These are phyloP conservation scores for Thalpophila matura DNA, from an alignment of 2,888 invertebrate genomes.

Conservation along the genomic window DNA sequence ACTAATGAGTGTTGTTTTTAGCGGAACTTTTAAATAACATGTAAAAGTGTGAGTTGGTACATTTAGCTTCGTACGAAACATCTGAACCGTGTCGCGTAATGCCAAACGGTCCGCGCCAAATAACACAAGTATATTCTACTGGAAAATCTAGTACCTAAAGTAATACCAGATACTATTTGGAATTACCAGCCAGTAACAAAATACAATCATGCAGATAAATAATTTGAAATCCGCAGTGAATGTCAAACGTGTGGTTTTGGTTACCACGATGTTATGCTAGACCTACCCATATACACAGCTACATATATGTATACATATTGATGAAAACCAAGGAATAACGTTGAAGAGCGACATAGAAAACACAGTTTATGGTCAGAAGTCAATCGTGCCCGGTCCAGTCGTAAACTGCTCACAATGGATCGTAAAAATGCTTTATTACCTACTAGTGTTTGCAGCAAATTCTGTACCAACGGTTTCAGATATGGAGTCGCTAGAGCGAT, in stretches of 20 bases:
- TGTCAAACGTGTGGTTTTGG: conserved; percentile 1
- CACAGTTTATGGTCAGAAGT: conserved; percentile 85
- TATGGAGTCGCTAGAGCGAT: conserved; percentile 26
- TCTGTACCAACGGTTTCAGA: conserved; percentile 53
- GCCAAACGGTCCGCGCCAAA: too few relatives aligned
- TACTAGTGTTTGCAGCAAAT: conserved; percentile 63
- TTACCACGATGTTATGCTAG: conserved; percentile 19
- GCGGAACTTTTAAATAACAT: too few relatives aligned
- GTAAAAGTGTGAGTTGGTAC: too few relatives aligned
- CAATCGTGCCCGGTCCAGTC: conserved; percentile 80
- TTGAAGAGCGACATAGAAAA: conserved; percentile 82
- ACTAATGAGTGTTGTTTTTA: too few relatives aligned
- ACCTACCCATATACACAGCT: conserved; percentile 24
- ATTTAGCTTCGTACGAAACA: not conserved
- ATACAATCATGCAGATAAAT: not conserved
- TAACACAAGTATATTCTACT: too few relatives aligned
- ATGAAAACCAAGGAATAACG: conserved; percentile 63
- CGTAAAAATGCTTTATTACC: conserved; percentile 85
- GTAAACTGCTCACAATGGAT: conserved; percentile 84
- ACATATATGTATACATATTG: conserved; percentile 38
- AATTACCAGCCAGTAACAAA: conserved; percentile 1
- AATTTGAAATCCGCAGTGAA: not conserved
- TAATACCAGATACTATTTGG: not conserved
- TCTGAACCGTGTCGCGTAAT: not conserved
- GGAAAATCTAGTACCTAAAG: not conserved